Conservation (phyloP, 2,797 vertebrate genomes). For the Nasua narica region DNA sequence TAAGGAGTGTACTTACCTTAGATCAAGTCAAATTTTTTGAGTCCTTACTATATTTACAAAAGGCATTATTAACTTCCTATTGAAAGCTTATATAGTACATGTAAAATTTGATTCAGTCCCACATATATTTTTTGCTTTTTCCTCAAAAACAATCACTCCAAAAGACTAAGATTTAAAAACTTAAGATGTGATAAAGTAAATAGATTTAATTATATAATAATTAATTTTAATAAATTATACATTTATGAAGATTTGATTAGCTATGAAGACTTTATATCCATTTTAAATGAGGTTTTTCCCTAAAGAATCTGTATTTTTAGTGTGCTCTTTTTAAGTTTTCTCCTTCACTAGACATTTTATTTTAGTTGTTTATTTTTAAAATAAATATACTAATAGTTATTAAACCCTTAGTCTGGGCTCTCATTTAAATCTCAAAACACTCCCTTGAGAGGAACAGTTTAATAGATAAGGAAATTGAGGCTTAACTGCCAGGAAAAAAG, state of each 20-base stretch:
- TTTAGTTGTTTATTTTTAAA: background rate
- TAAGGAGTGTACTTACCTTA: background rate
- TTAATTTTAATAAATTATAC: background rate
- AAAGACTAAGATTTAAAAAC: slow-evolving; percentile 18
- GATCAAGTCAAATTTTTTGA: slow-evolving; percentile 10
- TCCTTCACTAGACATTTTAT: background rate
- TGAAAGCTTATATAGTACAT: background rate
- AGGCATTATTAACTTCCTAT: background rate
- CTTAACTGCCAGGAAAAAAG: background rate
- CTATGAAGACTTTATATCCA: background rate
- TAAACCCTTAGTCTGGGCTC: background rate
- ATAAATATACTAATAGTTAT: slow-evolving; percentile 15
- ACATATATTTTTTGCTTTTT: background rate
- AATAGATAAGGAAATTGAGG: background rate
- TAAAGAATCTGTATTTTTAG: background rate
- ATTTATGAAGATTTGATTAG: slow-evolving; percentile 2
- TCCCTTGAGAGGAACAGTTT: background rate
- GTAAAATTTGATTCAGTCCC: background rate
- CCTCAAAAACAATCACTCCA: background rate
- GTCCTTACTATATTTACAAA: background rate
- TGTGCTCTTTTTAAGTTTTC: background rate
- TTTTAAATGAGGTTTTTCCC: background rate
- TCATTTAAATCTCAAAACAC: slow-evolving; percentile 10
- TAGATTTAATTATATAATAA: background rate
- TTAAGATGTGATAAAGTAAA: background rate